Evolutionary conservation across 2,888 invertebrate genomes (phyloP).

Genomic region (Glaucopsyche alexis): DNA sequence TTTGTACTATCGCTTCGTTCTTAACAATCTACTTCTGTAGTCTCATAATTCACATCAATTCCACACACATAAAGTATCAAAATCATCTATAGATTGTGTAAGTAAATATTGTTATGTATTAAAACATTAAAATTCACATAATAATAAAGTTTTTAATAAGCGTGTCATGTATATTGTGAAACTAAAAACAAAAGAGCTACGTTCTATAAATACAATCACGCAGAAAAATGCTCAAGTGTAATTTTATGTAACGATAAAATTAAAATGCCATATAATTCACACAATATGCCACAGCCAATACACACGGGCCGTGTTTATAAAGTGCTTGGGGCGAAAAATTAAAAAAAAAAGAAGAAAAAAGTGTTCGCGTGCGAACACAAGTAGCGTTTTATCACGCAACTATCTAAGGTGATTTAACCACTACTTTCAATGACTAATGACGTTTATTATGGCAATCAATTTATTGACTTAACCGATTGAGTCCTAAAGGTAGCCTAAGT

Average conservation of each 20-base stretch:
- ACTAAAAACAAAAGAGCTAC: background rate
- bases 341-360: conserved; percentile 36
- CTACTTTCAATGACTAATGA: conserved; percentile 70
- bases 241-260: conserved; percentile 22
- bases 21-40: too few species aligned
- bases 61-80: background rate
- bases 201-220: conserved; percentile 17
- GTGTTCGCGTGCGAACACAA: conserved; percentile 65
- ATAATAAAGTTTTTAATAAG: too few species aligned
- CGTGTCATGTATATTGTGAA: background rate
- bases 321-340: conserved; percentile 41
- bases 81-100: too few species aligned
- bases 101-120: too few species aligned
- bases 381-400: conserved; percentile 66
- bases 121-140: too few species aligned
- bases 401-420: conserved; percentile 65
- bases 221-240: conserved; percentile 21
- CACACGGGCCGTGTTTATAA: conserved; percentile 40
- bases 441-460: conserved; percentile 73
- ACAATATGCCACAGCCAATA: conserved; percentile 43
- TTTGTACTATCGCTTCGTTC: too few species aligned
- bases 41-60: background rate
- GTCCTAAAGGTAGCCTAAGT: conserved; percentile 67
- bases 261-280: conserved; percentile 37
- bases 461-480: conserved; percentile 68